Conservation (phyloP, 2,113 vertebrate species). For the Chlorodrepanis virens region DNA sequence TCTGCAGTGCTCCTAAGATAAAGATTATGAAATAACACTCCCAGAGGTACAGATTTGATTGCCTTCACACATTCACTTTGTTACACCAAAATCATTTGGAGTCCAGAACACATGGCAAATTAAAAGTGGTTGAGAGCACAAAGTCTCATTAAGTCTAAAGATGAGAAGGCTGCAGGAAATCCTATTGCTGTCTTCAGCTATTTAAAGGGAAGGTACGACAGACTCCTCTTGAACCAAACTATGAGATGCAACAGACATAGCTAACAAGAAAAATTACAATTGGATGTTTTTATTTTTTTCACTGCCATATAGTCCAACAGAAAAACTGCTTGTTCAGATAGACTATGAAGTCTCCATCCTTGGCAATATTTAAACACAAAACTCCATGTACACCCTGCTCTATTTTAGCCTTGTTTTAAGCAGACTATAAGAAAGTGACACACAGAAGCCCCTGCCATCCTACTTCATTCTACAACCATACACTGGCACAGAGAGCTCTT, state of each 20-base stretch:
- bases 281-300: background rate
- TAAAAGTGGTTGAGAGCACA: background rate
- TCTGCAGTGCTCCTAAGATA: background rate
- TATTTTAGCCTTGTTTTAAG: background rate
- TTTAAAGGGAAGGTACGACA: background rate
- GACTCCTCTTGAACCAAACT: background rate
- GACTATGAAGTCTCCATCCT: background rate
- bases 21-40: background rate
- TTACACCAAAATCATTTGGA: background rate
- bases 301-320: background rate
- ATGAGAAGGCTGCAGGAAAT: background rate
- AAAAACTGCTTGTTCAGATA: background rate
- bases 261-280: background rate
- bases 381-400: accelerated
- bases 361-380: background rate
- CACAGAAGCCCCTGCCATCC: background rate
- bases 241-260: background rate
- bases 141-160: background rate
- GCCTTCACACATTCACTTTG: background rate
- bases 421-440: background rate
- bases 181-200: background rate
- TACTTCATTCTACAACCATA: background rate
- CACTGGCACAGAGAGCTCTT: background rate
- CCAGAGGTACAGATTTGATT: background rate
- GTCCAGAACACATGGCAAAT: background rate